Conservation (phyloP, 2,797 vertebrate species). For the Tenualosa thibaudeaui region DNA sequence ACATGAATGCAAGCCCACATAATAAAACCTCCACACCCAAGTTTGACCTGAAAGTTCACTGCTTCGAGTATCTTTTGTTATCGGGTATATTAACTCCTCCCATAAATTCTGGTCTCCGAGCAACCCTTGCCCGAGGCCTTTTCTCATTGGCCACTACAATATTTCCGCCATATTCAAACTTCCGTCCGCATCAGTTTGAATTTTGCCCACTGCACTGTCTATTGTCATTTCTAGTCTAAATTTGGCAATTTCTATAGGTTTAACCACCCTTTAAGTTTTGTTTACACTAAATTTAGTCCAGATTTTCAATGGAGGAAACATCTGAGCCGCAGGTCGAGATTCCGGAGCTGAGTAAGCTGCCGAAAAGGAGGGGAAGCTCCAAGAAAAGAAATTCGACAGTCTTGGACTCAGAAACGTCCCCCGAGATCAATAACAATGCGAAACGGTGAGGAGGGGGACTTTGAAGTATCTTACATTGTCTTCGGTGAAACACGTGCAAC, state of each 20-base stretch:
- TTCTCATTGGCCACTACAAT: conserved; percentile 61
- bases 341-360: conserved; percentile 37
- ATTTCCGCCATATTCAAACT: conserved; percentile 75
- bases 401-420: conserved; percentile 43
- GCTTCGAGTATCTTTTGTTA: background rate
- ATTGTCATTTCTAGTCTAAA: conserved; percentile 33
- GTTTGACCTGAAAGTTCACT: conserved; percentile 13
- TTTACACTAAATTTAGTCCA: background rate
- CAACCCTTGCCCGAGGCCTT: conserved; percentile 31
- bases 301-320: conserved; percentile 59
- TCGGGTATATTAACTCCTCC: conserved; percentile 23
- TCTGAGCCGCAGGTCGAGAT: conserved; percentile 32
- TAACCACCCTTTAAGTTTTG: background rate
- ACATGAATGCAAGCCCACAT: background rate
- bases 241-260: background rate
- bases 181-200: conserved; percentile 33
- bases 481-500: background rate
- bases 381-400: conserved; percentile 55
- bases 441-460: conserved; percentile 60
- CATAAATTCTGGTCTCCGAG: conserved; percentile 30
- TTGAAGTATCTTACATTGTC: background rate
- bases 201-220: background rate
- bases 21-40: background rate
- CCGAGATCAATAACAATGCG: conserved; percentile 35
- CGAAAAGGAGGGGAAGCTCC: conserved; percentile 46